These are phyloP conservation scores for Procambarus clarkii DNA, from an alignment of 1,140 invertebrate species.

Conservation along the genomic window DNA sequence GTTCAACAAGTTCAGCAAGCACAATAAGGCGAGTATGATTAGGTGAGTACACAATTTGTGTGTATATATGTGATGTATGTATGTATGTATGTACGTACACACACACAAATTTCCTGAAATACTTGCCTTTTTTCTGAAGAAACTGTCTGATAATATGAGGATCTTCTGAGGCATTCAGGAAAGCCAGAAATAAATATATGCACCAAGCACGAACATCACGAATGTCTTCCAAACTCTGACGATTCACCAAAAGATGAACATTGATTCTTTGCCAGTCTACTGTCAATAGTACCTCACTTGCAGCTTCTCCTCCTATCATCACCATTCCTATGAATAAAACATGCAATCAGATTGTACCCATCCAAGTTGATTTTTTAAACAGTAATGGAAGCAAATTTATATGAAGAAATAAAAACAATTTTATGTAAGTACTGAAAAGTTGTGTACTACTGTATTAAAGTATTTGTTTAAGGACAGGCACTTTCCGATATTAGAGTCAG, in stretches of 20 bases:
- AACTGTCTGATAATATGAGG: slow-evolving; percentile 8
- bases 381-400: no score
- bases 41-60: no score
- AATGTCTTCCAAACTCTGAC: slow-evolving; percentile 16
- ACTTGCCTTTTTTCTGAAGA: slow-evolving; percentile 40
- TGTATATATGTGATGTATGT: no score
- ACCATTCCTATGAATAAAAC: slow-evolving; percentile 49
- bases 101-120: neutral
- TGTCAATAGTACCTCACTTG: slow-evolving; percentile 31
- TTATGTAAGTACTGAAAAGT: no score
- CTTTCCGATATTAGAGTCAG: no score
- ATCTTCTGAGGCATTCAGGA: slow-evolving; percentile 31
- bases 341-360: neutral
- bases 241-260: neutral
- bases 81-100: no score
- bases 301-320: slow-evolving; percentile 38
- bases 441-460: no score
- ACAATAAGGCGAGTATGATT: no score
- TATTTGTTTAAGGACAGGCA: no score
- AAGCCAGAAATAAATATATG: slow-evolving; percentile 47
- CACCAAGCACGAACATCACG: slow-evolving; percentile 54
- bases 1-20: no score
- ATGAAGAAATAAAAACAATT: no score
- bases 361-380: no score
- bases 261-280: slow-evolving; percentile 31